These are phyloP conservation scores for Hydrozoanthus tunicans DNA, from an alignment of 64 coral and sea anemone genomes.

Conservation along the genomic window DNA sequence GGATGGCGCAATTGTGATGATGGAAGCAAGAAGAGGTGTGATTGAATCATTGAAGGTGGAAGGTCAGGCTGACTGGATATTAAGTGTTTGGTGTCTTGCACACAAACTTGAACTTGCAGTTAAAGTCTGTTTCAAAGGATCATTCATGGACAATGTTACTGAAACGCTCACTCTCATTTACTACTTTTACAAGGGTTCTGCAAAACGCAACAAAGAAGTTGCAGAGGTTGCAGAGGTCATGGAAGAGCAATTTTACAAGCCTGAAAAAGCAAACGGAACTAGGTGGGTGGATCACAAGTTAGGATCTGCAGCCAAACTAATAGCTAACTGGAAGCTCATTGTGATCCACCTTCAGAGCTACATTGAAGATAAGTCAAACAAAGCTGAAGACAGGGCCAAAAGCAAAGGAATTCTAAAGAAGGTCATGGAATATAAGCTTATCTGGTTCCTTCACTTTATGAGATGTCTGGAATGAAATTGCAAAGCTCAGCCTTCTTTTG, in stretches of 20 bases:
- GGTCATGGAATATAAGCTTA: conserved; percentile 58
- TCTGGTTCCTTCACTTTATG: conserved; percentile 64
- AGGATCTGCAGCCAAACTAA: conserved; percentile 37
- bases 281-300: conserved; percentile 41
- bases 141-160: conserved; percentile 61
- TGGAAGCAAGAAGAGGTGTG: conserved; percentile 60
- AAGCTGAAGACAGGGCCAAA: conserved; percentile 59
- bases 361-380: conserved; percentile 65
- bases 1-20: conserved; percentile 51
- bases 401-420: conserved; percentile 54
- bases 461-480: conserved; percentile 55
- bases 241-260: conserved; percentile 53
- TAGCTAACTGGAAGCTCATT: conserved; percentile 61
- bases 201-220: conserved; percentile 55
- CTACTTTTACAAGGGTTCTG: conserved; percentile 56
- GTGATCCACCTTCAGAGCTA: conserved; percentile 66
- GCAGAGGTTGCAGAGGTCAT: conserved; percentile 52
- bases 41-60: conserved; percentile 48
- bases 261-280: conserved; percentile 60
- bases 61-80: conserved; percentile 53
- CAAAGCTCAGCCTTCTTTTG: conserved; percentile 61
- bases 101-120: conserved; percentile 60
- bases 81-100: conserved; percentile 64
- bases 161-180: conserved; percentile 56
- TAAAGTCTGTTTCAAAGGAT: conserved; percentile 59